Evolutionary conservation across 2,797 vertebrate genomes (phyloP).

Genomic region (Sternotherus odoratus): DNA sequence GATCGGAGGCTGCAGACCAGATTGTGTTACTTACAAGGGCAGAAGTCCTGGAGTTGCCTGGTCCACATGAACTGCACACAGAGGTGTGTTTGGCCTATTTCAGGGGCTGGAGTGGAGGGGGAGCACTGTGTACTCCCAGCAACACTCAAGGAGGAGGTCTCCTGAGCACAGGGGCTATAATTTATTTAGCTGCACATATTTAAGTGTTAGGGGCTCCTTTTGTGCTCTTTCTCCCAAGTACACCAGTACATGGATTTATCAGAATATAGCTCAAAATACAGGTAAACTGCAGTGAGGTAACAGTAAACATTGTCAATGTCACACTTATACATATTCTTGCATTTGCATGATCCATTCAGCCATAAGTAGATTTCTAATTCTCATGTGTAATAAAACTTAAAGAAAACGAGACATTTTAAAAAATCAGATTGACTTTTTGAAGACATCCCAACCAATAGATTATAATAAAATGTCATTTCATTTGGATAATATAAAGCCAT

Average conservation of each 20-base stretch:
- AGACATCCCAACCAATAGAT: background rate
- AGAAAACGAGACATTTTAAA: background rate
- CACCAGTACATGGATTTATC: rapidly evolving
- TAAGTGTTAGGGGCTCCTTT: background rate
- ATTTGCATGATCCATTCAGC: rapidly evolving
- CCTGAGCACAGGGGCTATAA: background rate
- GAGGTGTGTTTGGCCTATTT: no score
- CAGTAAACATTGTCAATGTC: background rate
- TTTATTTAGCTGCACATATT: background rate
- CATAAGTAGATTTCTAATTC: background rate
- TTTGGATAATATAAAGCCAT: background rate
- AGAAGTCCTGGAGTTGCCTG: background rate
- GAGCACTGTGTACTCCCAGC: background rate
- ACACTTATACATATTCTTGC: rapidly evolving
- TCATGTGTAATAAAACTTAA: background rate
- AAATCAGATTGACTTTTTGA: background rate
- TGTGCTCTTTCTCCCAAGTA: background rate
- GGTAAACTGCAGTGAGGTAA: background rate
- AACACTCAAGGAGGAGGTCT: background rate
- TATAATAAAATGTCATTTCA: background rate
- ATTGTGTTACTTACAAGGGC: background rate
- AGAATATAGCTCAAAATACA: background rate
- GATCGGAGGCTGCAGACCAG: rapidly evolving
- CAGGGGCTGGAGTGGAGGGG: no score
- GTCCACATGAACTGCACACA: no score